Percentiles rank a stretch among this genome's conserved stretches.
phyloP scores from a whole-genome alignment of 2,888 invertebrate genomes.

The Pristionchus mayeri region DNA sequence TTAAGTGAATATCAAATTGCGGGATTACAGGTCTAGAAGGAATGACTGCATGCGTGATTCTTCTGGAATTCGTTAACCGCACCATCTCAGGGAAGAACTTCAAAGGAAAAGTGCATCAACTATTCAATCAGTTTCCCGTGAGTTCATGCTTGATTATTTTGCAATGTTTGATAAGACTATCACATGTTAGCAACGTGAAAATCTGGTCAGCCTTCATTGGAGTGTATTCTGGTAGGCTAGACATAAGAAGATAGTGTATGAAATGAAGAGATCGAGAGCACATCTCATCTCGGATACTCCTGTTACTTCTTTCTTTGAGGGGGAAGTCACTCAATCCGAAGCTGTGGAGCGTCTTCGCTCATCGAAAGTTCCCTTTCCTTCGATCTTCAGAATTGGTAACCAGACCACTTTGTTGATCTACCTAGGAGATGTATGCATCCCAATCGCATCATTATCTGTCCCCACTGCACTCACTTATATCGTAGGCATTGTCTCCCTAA shows the following conservation, averaged over 20 bases:
- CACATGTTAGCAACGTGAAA: too few species aligned
- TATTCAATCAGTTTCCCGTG: neutral
- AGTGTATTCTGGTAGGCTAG: too few species aligned
- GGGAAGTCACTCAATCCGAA: neutral
- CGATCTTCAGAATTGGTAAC: neutral
- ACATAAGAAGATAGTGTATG: too few species aligned
- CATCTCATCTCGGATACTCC: too few species aligned
- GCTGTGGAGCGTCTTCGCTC: neutral
- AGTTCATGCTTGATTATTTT: too few species aligned
- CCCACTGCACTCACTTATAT: neutral
- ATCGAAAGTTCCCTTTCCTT: neutral
- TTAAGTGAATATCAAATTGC: neutral
- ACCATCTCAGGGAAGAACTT: neutral
- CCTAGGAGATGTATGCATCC: neutral
- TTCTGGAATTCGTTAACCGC: neutral
- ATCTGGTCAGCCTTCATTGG: too few species aligned
- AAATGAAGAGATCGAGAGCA: too few species aligned
- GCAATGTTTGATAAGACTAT: too few species aligned
- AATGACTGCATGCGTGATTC: neutral
- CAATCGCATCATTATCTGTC: neutral
- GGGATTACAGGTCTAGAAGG: neutral
- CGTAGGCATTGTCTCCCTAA: neutral
- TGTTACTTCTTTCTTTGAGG: too few species aligned
- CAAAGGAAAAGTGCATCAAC: neutral
- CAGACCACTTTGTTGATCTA: neutral